Conservation (phyloP, 2,113 vertebrate genomes). For the Ciconia stormi region DNA sequence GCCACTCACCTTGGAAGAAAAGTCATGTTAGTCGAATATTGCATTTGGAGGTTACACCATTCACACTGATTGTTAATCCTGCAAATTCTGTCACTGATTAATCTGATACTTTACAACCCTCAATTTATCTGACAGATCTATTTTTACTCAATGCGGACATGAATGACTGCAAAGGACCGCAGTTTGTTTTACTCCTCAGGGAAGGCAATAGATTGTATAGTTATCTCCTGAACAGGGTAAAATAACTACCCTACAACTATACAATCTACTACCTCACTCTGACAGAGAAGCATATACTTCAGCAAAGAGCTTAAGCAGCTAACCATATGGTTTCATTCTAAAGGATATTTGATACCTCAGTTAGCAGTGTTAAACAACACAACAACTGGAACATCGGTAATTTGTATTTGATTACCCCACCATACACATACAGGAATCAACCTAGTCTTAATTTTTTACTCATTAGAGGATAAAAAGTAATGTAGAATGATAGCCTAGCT, state of each 20-base stretch:
- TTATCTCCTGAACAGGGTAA: slow-evolving; percentile 86
- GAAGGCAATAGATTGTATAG: slow-evolving; percentile 88
- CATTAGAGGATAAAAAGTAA: background rate
- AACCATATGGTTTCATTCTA: background rate
- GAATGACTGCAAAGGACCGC: slow-evolving; percentile 43
- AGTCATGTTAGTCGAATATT: background rate
- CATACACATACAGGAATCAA: background rate
- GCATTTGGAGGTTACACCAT: background rate
- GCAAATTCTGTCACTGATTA: background rate
- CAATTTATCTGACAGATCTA: background rate
- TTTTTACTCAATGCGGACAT: background rate
- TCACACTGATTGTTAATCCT: background rate
- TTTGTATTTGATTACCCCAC: background rate
- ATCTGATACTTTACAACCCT: background rate
- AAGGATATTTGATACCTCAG: background rate
- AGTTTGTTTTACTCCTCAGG: slow-evolving; percentile 80
- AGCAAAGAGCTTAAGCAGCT: background rate
- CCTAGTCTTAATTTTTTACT: background rate
- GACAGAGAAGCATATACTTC: slow-evolving; percentile 72
- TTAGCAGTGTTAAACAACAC: background rate
- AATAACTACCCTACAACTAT: slow-evolving; percentile 87
- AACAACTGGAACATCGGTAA: background rate
- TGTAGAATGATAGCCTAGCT: background rate
- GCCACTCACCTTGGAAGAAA: background rate
- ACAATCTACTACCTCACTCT: slow-evolving; percentile 89